These are phyloP conservation scores for Bubo blakistoni DNA, from an alignment of 2,113 vertebrate genomes.

Conservation along the genomic window DNA sequence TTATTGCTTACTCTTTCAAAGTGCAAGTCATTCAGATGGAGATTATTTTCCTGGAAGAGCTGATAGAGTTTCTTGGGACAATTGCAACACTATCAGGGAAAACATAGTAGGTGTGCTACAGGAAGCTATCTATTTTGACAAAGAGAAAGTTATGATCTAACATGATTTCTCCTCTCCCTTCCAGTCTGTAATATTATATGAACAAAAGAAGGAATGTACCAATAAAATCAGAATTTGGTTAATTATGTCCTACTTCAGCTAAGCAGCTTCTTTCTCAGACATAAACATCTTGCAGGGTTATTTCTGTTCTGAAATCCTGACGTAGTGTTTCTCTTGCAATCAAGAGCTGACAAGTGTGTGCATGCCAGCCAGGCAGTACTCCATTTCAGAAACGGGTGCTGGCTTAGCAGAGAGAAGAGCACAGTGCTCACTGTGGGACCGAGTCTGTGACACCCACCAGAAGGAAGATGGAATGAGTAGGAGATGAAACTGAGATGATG, in stretches of 20 bases:
- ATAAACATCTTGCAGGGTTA: not conserved
- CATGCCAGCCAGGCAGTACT: not conserved
- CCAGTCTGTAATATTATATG: not conserved
- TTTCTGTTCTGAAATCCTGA: not conserved
- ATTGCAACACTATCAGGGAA: not conserved
- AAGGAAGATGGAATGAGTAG: not conserved
- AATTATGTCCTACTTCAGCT: not conserved
- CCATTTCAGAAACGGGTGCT: rapidly evolving
- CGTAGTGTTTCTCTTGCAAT: not conserved
- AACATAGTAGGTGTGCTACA: not conserved
- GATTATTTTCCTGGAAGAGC: not conserved
- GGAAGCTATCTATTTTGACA: not conserved
- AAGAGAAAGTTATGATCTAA: not conserved
- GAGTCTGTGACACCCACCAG: not conserved
- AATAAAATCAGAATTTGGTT: not conserved
- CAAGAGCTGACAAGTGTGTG: not conserved
- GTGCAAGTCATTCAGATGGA: not conserved
- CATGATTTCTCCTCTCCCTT: not conserved
- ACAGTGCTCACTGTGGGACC: not conserved
- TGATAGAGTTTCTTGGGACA: not conserved
- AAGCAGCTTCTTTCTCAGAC: not conserved
- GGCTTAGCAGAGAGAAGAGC: not conserved
- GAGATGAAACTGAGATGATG: not conserved
- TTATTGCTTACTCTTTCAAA: not conserved
- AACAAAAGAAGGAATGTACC: not conserved